A percentile compares a stretch with the other conserved stretches of the same genome.
These are phyloP conservation scores for Brenthis hecate DNA, from an alignment of 2,888 invertebrate genomes.

Conservation along the genomic window DNA sequence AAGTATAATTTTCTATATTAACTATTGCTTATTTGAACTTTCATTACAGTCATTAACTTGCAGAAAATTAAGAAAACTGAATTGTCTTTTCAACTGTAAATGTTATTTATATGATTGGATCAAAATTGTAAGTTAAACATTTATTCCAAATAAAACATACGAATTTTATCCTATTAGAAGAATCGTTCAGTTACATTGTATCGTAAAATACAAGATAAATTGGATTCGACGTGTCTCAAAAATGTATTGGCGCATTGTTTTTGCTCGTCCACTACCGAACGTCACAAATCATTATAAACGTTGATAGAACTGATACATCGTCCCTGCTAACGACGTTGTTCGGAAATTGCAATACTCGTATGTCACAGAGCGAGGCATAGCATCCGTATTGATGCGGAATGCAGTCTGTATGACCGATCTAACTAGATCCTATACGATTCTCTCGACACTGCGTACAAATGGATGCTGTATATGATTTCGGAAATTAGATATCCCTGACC, in stretches of 20 bases:
- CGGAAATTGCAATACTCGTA: constrained; percentile 77
- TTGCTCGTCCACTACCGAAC: constrained; percentile 50
- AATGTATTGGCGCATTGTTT: constrained; percentile 40
- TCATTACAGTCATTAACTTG: no score
- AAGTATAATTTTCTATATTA: no score
- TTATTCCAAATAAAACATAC: neutral
- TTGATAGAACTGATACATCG: constrained; percentile 55
- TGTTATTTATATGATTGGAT: no score
- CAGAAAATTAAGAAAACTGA: no score
- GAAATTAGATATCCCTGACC: constrained; percentile 9
- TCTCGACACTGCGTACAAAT: neutral
- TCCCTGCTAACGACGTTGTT: constrained; percentile 60
- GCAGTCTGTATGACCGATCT: constrained; percentile 53
- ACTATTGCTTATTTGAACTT: no score
- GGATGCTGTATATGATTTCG: constrained; percentile 10
- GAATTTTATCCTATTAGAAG: constrained; percentile 22
- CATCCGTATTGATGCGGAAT: constrained; percentile 59
- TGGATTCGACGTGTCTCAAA: constrained; percentile 16
- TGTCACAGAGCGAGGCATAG: constrained; percentile 65
- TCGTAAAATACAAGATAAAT: constrained; percentile 14
- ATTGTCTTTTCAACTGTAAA: no score
- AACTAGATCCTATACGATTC: constrained; percentile 45
- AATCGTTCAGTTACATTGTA: constrained; percentile 19
- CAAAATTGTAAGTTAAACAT: neutral
- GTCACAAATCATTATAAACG: constrained; percentile 57